Percentiles rank a stretch among this genome's conserved stretches.
Conservation (phyloP, 2,888 invertebrate species). For the Drosophila leonis region DNA sequence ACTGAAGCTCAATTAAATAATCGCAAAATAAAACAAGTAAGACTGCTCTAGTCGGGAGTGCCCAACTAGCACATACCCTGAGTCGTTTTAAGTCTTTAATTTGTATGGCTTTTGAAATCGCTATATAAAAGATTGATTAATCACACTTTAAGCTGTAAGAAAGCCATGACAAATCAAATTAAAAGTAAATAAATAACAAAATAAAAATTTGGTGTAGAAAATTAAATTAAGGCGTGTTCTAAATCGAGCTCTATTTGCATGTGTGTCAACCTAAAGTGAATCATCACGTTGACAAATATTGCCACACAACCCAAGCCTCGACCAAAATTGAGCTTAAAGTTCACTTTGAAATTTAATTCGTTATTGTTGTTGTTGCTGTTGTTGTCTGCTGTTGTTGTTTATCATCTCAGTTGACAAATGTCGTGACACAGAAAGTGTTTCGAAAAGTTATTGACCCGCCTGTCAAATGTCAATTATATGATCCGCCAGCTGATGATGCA, state of each 20-base stretch:
- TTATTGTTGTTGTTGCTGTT: not conserved
- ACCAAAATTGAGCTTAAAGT: conserved; percentile 42
- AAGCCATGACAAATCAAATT: not conserved
- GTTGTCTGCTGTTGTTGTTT: conserved; percentile 14
- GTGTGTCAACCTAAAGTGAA: conserved; percentile 22
- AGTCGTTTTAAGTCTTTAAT: too few species aligned
- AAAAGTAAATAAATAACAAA: not conserved
- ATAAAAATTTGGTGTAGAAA: not conserved
- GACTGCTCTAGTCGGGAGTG: not conserved
- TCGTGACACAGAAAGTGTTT: conserved; percentile 39
- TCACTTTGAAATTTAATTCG: conserved; percentile 22
- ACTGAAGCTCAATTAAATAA: not conserved
- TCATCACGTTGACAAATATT: conserved; percentile 16
- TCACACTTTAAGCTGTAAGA: not conserved
- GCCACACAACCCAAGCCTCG: not conserved
- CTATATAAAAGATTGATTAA: not conserved
- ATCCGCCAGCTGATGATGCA: conserved; percentile 55
- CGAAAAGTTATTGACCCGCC: conserved; percentile 67
- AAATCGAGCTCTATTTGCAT: conserved; percentile 7
- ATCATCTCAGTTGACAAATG: conserved; percentile 30
- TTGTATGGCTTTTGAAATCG: too few species aligned
- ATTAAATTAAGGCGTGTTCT: not conserved
- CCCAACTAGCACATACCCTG: not conserved
- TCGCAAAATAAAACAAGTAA: too few species aligned
- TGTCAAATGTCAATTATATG: conserved; percentile 55